A percentile compares a stretch with the other conserved stretches of the same genome.
Evolutionary conservation across 2,888 invertebrate genomes (phyloP).

Genomic region (Zygogramma bicolorata): DNA sequence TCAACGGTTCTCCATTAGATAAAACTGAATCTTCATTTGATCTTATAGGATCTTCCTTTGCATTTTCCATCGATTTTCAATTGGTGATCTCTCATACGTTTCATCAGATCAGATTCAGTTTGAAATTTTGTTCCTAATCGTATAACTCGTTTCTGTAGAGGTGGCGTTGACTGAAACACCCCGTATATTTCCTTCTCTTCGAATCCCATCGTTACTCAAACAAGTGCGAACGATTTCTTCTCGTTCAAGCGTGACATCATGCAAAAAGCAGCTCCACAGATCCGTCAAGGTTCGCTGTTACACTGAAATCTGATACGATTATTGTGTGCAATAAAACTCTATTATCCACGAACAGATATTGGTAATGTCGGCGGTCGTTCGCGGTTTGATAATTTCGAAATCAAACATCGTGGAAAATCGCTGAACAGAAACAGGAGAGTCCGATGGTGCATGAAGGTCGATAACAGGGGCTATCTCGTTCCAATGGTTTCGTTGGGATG

Average conservation of each 20-base stretch:
- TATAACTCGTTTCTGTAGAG: too few relatives aligned
- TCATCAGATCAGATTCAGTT: too few relatives aligned
- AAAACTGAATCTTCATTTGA: too few relatives aligned
- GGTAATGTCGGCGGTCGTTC: neutral
- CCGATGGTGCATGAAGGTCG: constrained; percentile 1
- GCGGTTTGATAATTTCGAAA: constrained; percentile 6
- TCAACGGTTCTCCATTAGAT: too few relatives aligned
- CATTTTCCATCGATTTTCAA: too few relatives aligned
- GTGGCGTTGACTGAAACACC: too few relatives aligned
- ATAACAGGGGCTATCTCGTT: neutral
- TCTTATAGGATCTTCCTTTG: too few relatives aligned
- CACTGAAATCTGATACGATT: neutral
- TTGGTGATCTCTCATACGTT: too few relatives aligned
- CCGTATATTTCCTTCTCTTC: too few relatives aligned
- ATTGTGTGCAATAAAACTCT: neutral
- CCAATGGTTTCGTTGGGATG: neutral
- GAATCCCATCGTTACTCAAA: too few relatives aligned
- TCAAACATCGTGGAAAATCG: constrained; percentile 11
- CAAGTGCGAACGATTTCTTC: neutral
- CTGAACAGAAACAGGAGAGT: constrained; percentile 1
- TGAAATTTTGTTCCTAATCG: too few relatives aligned
- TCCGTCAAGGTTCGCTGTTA: neutral
- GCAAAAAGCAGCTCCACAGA: neutral
- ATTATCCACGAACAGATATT: constrained; percentile 3
- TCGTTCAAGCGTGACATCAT: neutral